Conservation (phyloP, 2,888 invertebrate genomes). For the Lycophotia porphyrea region DNA sequence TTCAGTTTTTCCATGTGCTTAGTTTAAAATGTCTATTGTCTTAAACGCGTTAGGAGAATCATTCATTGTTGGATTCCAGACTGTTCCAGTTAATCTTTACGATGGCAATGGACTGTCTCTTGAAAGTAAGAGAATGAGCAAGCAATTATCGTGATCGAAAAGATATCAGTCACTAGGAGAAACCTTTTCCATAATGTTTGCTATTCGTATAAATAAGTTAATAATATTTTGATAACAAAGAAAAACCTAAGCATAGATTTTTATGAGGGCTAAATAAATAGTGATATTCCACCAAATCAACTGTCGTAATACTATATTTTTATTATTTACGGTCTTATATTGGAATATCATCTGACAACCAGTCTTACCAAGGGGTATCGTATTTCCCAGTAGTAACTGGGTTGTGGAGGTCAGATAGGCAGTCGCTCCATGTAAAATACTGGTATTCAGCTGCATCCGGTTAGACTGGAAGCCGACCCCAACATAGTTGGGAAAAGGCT, state of each 20-base stretch:
- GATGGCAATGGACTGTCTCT: neutral
- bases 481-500: too few relatives aligned
- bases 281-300: neutral
- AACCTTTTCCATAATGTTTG: neutral
- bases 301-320: conserved; percentile 9
- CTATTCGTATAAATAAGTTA: neutral
- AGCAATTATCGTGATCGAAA: neutral
- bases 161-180: neutral
- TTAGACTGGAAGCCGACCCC: too few relatives aligned
- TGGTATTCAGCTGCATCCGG: too few relatives aligned
- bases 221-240: neutral
- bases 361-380: too few relatives aligned
- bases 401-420: too few relatives aligned
- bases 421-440: too few relatives aligned
- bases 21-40: conserved; percentile 5
- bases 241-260: neutral
- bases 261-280: neutral
- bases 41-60: neutral
- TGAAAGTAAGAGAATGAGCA: neutral
- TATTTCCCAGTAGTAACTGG: too few relatives aligned
- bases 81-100: conserved; percentile 18
- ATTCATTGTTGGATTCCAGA: too few relatives aligned
- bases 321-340: conserved; percentile 33
- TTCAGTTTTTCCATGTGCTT: neutral
- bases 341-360: conserved; percentile 42